A percentile compares a stretch with the other conserved stretches of the same genome.
These are phyloP conservation scores for Nomada ruficornis DNA, from an alignment of 2,888 invertebrate species.

Conservation along the genomic window DNA sequence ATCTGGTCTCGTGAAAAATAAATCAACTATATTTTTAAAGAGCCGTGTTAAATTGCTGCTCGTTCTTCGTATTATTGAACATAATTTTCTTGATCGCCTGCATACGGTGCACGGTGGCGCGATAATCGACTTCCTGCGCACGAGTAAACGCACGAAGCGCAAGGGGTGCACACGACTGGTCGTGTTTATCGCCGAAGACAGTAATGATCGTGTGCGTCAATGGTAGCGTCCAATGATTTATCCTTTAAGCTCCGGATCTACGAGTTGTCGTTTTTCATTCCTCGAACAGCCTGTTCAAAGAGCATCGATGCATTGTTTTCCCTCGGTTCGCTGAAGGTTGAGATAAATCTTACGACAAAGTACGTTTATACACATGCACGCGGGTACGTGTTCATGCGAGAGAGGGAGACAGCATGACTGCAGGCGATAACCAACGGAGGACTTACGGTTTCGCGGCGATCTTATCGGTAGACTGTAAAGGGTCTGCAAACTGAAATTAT, in stretches of 20 bases:
- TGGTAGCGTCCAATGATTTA: conserved; percentile 48
- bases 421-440: conserved; percentile 29
- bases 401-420: too few species aligned
- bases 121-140: conserved; percentile 64
- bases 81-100: conserved; percentile 58
- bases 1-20: background rate
- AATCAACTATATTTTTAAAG: conserved; percentile 35
- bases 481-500: conserved; percentile 32
- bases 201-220: conserved; percentile 51
- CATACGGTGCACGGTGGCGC: conserved; percentile 48
- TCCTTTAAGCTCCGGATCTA: conserved; percentile 40
- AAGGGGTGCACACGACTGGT: conserved; percentile 45
- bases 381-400: too few species aligned
- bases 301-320: conserved; percentile 50
- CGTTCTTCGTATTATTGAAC: conserved; percentile 52
- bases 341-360: conserved; percentile 46
- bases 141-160: conserved; percentile 33
- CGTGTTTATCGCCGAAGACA: conserved; percentile 56
- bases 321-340: conserved; percentile 8
- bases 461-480: conserved; percentile 33
- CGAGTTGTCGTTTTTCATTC: conserved; percentile 48
- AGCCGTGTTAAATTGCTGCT: conserved; percentile 17
- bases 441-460: conserved; percentile 19
- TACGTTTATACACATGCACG: background rate
- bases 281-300: conserved; percentile 52